Evolutionary conservation across 2,888 invertebrate genomes (phyloP).

Genomic region (Lamellibrachia satsuma): DNA sequence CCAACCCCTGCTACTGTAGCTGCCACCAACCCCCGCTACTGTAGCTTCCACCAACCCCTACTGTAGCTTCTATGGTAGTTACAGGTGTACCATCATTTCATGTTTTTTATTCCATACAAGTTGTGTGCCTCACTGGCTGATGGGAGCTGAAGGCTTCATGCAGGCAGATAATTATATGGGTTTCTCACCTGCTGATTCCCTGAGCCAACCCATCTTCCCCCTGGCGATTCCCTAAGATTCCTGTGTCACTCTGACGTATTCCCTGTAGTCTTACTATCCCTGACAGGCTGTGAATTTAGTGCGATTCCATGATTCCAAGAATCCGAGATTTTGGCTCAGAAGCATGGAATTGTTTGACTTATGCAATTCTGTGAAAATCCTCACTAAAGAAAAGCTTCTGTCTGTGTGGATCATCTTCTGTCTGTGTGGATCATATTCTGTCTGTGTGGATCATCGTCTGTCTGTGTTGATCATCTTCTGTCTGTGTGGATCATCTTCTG

Average conservation of each 20-base stretch:
- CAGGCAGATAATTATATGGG: background rate
- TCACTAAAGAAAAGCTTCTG: too few species aligned
- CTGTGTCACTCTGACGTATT: background rate
- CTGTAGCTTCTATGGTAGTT: background rate
- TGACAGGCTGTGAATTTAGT: background rate
- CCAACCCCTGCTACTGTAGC: background rate
- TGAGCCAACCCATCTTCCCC: background rate
- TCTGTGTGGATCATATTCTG: too few species aligned
- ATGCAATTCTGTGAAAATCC: too few species aligned
- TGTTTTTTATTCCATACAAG: background rate
- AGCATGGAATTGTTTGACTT: too few species aligned
- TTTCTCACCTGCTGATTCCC: background rate
- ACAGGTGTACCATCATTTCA: background rate
- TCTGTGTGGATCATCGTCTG: too few species aligned
- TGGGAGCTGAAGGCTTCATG: background rate
- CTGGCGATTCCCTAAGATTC: background rate
- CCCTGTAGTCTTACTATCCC: background rate
- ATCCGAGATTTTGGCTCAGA: too few species aligned
- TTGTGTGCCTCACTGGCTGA: background rate
- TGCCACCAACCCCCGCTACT: background rate
- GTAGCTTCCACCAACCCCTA: background rate
- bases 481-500: too few species aligned
- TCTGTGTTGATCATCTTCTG: too few species aligned
- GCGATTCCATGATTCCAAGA: too few species aligned
- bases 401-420: too few species aligned